Evolutionary conservation across 2,888 invertebrate species (phyloP), one percentile per base, ranked within the genome.

Genomic region (Folsomia manolachei): DNA sequence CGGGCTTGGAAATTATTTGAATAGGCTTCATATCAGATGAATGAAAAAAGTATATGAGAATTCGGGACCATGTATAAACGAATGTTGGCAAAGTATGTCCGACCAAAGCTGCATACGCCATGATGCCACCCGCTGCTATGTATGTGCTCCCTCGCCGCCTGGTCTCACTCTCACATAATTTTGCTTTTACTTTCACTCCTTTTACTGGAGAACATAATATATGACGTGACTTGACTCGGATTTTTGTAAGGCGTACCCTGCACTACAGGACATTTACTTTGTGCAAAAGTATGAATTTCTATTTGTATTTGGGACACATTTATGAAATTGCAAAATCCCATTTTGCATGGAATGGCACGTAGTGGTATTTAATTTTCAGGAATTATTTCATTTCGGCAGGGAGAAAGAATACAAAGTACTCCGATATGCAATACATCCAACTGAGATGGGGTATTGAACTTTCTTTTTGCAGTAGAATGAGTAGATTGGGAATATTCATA

Each of bases 151-250:
- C n/a, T 9, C 39, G 39, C 56, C 56, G 56, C 56, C 56, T 56
- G 56, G 18, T 56, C 56, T 21, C 18, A 21, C 21, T 56, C 56
- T 56, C 56, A 56, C 56, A 56, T 56, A 19, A 21, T 56, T 56
- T 56, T 56, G n/a, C 56, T 56, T 56, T 7, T 39, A 39, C 39
- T 39, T 56, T 56, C 56, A 56, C 56, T 56, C 21, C 21, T 56
- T 56, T 56, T 14, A 39, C 7, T 39, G 4, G 7, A 14, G 39
- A 39, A 14, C 39, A 39, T 39, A 39, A 39, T 39, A 39, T 39
- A 39, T 39, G 39, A 39, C 39, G 39, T 39, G 39, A 39, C 39
- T 39, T 39, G 39, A 39, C 39, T 39, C 14, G 39, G 39, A 9
- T 39, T 4, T 4, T 39, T n/a, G n/a, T n/a, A n/a, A n/a, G n/a